These are phyloP conservation scores for Phymatocera aterrima DNA, from an alignment of 2,888 invertebrate genomes.

Conservation along the genomic window DNA sequence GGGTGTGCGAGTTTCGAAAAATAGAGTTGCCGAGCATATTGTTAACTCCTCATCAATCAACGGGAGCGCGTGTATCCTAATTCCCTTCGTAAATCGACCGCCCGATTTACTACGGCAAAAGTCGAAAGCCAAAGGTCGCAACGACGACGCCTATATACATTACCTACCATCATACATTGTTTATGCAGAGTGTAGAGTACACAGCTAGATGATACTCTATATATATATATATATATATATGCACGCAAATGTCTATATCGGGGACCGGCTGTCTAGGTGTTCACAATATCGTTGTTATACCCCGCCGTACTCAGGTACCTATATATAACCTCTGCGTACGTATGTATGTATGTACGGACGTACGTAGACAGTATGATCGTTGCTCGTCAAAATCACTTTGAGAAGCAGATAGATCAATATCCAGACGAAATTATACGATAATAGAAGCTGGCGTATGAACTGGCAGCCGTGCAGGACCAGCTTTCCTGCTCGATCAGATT, in stretches of 20 bases:
- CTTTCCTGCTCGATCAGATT: background rate
- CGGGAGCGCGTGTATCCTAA: conserved; percentile 18
- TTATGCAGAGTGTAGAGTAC: too few species aligned
- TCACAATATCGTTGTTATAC: background rate
- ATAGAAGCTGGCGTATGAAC: background rate
- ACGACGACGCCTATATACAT: background rate
- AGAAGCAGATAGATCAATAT: conserved; percentile 7
- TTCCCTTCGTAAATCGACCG: conserved; percentile 31
- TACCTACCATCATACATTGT: background rate
- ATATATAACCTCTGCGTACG: too few species aligned
- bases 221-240: background rate
- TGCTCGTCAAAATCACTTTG: conserved; percentile 4
- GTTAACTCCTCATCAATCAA: conserved; percentile 31
- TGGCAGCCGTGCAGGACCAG: background rate
- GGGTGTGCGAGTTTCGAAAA: conserved; percentile 10
- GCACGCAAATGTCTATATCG: too few species aligned
- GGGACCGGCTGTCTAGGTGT: too few species aligned
- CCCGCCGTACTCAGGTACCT: too few species aligned
- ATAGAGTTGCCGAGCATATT: conserved; percentile 36
- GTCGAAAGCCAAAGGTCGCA: conserved; percentile 7
- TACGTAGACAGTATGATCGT: too few species aligned
- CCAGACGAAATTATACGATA: conserved; percentile 7
- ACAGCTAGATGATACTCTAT: too few species aligned
- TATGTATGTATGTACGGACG: too few species aligned
- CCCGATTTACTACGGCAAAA: background rate